Conservation (phyloP, 2,113 vertebrate genomes). For the Oplegnathus fasciatus region DNA sequence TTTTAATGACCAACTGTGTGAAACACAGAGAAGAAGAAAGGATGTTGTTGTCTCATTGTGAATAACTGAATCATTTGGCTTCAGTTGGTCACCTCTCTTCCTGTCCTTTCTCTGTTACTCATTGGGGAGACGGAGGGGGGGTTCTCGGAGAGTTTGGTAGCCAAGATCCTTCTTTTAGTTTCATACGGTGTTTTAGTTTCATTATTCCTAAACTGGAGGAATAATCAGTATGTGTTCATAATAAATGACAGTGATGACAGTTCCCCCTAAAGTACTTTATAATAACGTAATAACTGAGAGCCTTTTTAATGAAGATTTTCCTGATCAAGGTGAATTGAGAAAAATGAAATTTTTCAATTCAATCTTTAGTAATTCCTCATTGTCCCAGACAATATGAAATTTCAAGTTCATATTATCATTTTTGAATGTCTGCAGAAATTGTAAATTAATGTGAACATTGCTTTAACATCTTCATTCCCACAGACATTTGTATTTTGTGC, state of each 20-base stretch:
- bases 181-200: constrained; percentile 62
- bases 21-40: constrained; percentile 8
- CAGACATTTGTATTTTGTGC: constrained; percentile 43
- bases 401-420: neutral
- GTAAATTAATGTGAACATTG: neutral
- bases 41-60: constrained; percentile 34
- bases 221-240: constrained; percentile 16
- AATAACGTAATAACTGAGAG: neutral
- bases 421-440: neutral
- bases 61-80: constrained; percentile 42
- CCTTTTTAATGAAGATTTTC: neutral
- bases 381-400: neutral
- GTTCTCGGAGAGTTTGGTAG: constrained; percentile 19
- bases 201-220: constrained; percentile 19
- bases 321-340: neutral
- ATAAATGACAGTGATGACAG: constrained; percentile 18
- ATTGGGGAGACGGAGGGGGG: neutral
- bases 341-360: neutral
- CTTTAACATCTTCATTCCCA: neutral
- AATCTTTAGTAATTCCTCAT: neutral
- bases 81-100: constrained; percentile 38
- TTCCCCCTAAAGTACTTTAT: neutral
- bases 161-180: constrained; percentile 69
- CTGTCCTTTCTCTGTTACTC: constrained; percentile 63
- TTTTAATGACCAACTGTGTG: neutral